phyloP scores from a whole-genome alignment of 1,140 invertebrate species.

The Conus ventricosus region DNA sequence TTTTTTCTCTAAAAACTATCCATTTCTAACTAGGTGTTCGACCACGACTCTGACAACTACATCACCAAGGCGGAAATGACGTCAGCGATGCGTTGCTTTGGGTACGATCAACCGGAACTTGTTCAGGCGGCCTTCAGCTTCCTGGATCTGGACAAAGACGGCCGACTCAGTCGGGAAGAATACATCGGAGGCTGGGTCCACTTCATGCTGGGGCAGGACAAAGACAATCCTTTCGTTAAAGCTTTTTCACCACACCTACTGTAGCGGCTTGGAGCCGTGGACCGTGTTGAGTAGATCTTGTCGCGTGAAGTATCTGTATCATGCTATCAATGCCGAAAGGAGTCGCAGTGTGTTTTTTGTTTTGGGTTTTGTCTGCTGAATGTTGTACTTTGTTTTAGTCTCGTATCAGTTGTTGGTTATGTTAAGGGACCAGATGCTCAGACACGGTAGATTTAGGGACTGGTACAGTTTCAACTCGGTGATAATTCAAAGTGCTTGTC shows the following conservation, averaged over 20 bases:
- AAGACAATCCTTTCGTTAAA: slow-evolving; percentile 36
- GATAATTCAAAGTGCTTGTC: too few species aligned
- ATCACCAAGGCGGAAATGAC: slow-evolving; percentile 39
- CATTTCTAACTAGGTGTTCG: slow-evolving; percentile 31
- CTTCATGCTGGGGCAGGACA: slow-evolving; percentile 46
- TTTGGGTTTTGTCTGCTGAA: neutral
- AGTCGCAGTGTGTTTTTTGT: neutral
- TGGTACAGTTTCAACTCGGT: too few species aligned
- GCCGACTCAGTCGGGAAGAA: slow-evolving; percentile 39
- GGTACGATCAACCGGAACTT: slow-evolving; percentile 31
- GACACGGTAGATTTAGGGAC: too few species aligned
- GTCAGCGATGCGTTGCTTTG: slow-evolving; percentile 44
- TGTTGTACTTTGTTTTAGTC: neutral
- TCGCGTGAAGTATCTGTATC: neutral
- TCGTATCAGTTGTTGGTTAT: too few species aligned
- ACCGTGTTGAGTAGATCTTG: neutral
- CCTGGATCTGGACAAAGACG: slow-evolving; percentile 42
- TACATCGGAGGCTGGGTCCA: slow-evolving; percentile 43
- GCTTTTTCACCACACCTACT: slow-evolving; percentile 42
- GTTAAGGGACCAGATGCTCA: too few species aligned
- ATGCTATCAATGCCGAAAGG: neutral
- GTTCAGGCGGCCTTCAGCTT: slow-evolving; percentile 37
- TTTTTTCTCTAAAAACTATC: neutral
- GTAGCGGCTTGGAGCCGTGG: neutral
- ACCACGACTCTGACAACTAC: slow-evolving; percentile 36